Percentiles rank a stretch among this genome's conserved stretches.
Conservation (phyloP, 1,140 invertebrate species). For the Meloidogyne floridensis region DNA sequence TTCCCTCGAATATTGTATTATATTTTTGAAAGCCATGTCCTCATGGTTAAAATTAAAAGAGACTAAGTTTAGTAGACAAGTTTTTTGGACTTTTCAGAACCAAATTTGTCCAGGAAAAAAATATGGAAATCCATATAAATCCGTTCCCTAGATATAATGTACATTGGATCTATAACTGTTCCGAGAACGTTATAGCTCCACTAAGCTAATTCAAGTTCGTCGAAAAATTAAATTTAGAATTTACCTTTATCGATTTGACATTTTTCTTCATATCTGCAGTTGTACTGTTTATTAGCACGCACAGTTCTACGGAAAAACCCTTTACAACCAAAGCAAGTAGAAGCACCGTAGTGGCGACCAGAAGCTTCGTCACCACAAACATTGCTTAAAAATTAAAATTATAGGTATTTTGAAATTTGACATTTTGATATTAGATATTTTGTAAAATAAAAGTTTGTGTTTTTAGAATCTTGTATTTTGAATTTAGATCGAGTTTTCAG, state of each 20-base stretch:
- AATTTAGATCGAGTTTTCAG: too few relatives aligned
- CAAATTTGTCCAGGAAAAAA: background rate
- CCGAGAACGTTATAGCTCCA: too few relatives aligned
- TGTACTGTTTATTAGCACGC: constrained; percentile 61
- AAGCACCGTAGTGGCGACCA: constrained; percentile 70
- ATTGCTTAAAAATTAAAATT: constrained; percentile 57
- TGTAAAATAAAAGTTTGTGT: too few relatives aligned
- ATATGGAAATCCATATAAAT: too few relatives aligned
- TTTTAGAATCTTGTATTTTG: too few relatives aligned
- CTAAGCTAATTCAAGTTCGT: too few relatives aligned
- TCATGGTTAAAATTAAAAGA: background rate
- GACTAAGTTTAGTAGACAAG: too few relatives aligned
- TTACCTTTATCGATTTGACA: constrained; percentile 65
- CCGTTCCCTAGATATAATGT: too few relatives aligned
- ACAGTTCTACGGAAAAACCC: constrained; percentile 66
- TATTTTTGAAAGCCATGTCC: background rate
- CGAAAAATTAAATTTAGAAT: too few relatives aligned
- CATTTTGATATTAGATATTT: constrained; percentile 5
- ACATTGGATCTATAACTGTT: too few relatives aligned
- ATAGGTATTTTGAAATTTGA: too few relatives aligned
- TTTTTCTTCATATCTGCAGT: constrained; percentile 57
- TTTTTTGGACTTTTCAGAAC: background rate
- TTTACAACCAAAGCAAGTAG: constrained; percentile 70
- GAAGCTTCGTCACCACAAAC: constrained; percentile 69
- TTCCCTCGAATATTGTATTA: too few relatives aligned